Percentiles rank a stretch among this genome's conserved stretches.
These are phyloP conservation scores for Synanceia verrucosa DNA, from an alignment of 2,797 vertebrate species.

Conservation along the genomic window DNA sequence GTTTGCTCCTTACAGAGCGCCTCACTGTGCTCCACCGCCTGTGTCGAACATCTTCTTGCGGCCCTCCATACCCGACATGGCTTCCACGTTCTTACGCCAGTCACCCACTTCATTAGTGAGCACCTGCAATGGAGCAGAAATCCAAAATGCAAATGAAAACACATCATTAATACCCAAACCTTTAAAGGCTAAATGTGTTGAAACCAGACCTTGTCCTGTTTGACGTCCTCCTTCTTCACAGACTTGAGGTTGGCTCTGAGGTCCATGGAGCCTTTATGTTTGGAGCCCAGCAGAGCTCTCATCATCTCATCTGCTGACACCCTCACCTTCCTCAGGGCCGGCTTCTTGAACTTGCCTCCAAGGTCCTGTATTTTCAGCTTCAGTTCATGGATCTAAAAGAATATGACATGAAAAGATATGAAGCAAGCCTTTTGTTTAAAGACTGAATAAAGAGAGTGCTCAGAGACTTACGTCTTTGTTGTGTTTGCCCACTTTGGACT, in stretches of 20 bases:
- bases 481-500: constrained; percentile 84
- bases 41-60: constrained; percentile 89
- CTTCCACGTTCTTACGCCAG: constrained; percentile 89
- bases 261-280: constrained; percentile 87
- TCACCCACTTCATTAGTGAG: constrained; percentile 83
- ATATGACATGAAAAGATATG: not conserved
- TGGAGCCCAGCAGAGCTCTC: constrained; percentile 85
- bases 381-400: constrained; percentile 82
- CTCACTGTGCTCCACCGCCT: constrained; percentile 78
- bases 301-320: constrained; percentile 89
- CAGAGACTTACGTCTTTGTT: constrained; percentile 82
- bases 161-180: too few species aligned
- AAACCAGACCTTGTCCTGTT: constrained; percentile 81
- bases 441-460: too few species aligned
- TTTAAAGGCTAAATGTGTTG: not conserved
- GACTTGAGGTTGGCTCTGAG: constrained; percentile 86
- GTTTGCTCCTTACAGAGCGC: not conserved
- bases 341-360: constrained; percentile 86
- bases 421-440: not conserved
- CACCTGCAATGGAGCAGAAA: constrained; percentile 61
- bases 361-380: constrained; percentile 85
- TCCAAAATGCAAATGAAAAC: not conserved
- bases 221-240: constrained; percentile 87
- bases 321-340: constrained; percentile 83
- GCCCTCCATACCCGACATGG: constrained; percentile 88